Base-by-base conservation (phyloP, 2,113 vertebrate genomes). In the Gobiocypris rarus region DNA sequence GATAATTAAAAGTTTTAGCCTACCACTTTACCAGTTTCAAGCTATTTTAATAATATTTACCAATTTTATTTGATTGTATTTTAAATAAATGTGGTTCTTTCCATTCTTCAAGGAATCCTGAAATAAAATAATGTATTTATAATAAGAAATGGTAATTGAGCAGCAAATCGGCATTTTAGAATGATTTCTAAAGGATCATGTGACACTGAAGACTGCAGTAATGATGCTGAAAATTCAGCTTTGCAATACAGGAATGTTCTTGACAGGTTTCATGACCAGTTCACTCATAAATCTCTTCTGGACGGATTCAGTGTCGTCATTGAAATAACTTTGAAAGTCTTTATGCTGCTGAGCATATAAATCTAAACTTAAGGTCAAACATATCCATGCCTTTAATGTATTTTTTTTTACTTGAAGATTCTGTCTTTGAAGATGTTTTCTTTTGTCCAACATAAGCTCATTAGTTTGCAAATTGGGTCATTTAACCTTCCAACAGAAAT, bases 381-480 rank as follows among this genome's bases (percentile, higher is more conserved):
- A 2, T 77, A 38, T 22, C 17, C 75, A 41, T 77, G 17, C 75
- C 75, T 77, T 56, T 77, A 77, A 58, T 77, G 19, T 1, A 52
- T 75, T 52, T 1, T 52, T 52, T 75, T 52, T 86, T 76, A 34
- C 24, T 48, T 59, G 26, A 80, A 58, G 19, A 38, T n/a, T 76
- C 50, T 56, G 26, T 10, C 74, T 56, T 77, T 56, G 48, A 77
- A 58, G 31, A 58, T 75, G 73, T 52, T 75, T 75, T 52, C 52
- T 77, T 77, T 77, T 75, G 69, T 85, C 69, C 63, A 24, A 82
- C 52, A 75, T 75, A 34, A 22, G 48, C 71, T 85, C 78, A 67
- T 85, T 69, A 76, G 10, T 82, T 76, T 77, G 75, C 63, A 77
- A 70, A 59, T 48, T 73, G 15, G 34, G 24, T 28, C 50, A 82